Conservation (phyloP, 2,797 vertebrate genomes). For the Pseudomugil gertrudae region DNA sequence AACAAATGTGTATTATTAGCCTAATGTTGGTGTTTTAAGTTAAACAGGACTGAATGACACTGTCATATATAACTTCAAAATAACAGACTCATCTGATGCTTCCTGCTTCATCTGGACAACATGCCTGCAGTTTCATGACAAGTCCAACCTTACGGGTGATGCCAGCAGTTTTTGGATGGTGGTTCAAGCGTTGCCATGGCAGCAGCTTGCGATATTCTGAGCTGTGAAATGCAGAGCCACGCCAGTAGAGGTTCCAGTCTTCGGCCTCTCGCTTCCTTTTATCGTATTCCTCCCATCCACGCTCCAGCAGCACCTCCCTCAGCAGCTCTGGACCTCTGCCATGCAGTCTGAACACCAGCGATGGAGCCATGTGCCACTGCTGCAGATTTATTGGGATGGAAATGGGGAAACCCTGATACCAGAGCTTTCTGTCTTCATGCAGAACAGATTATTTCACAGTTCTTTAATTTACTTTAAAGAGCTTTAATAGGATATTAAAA, state of each 20-base stretch:
- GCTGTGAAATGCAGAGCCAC: slow-evolving; percentile 74
- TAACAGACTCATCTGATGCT: no score
- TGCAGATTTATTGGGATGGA: neutral
- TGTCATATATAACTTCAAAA: no score
- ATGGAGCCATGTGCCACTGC: slow-evolving; percentile 56
- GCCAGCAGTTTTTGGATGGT: slow-evolving; percentile 81
- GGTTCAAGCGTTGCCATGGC: slow-evolving; percentile 89
- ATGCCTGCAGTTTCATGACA: neutral
- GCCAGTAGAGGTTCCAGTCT: slow-evolving; percentile 87
- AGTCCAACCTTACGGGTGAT: slow-evolving; percentile 81
- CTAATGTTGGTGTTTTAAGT: no score
- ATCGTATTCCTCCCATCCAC: slow-evolving; percentile 83
- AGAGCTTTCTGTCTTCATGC: neutral
- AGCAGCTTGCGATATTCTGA: slow-evolving; percentile 76
- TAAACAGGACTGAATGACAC: no score
- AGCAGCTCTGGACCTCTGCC: slow-evolving; percentile 76
- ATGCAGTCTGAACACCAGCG: slow-evolving; percentile 82
- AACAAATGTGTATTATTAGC: no score
- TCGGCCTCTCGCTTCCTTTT: slow-evolving; percentile 56
- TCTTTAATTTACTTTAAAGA: neutral
- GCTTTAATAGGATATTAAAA: no score
- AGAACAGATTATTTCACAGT: no score
- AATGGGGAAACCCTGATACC: neutral
- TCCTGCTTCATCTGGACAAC: no score
- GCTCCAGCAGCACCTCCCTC: slow-evolving; percentile 86